phyloP scores from a whole-genome alignment of 2,888 invertebrate genomes.

The Seira musarum region DNA sequence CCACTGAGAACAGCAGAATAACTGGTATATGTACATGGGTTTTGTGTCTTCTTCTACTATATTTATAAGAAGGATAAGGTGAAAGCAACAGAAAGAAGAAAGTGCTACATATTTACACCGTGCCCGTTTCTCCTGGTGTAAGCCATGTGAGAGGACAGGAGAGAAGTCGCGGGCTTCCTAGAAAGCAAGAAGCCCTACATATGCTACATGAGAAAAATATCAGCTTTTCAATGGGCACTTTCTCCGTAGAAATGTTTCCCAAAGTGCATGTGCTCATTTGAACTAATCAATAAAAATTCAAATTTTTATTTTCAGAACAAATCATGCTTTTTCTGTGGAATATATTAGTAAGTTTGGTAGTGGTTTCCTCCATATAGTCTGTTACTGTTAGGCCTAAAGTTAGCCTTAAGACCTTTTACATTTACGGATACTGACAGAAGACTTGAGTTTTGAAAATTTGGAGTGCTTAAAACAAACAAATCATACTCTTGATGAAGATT shows the following conservation, averaged over 20 bases:
- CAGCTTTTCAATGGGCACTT: conserved; percentile 17
- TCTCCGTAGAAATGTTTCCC: conserved; percentile 29
- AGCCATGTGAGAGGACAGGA: conserved; percentile 54
- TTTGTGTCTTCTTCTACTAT: not conserved
- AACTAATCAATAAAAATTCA: conserved; percentile 40
- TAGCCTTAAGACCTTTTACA: not conserved
- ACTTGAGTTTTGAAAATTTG: not conserved
- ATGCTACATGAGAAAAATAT: conserved; percentile 19
- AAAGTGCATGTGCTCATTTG: conserved; percentile 52
- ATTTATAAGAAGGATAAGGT: not conserved
- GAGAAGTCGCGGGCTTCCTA: conserved; percentile 51
- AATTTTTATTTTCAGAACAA: conserved; percentile 7
- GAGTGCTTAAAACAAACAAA: not conserved
- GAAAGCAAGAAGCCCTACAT: conserved; percentile 57
- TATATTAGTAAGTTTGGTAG: not conserved
- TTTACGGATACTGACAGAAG: not conserved
- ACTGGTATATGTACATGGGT: not conserved
- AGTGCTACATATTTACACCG: not conserved
- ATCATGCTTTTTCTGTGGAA: not conserved
- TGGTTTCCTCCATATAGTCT: not conserved
- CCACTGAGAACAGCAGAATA: no score
- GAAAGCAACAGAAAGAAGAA: not conserved
- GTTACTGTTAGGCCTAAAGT: not conserved
- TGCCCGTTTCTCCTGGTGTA: not conserved
- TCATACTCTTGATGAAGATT: not conserved